Conservation (phyloP, 2,888 invertebrate genomes). For the Scaptodrosophila latifasciaeformis region DNA sequence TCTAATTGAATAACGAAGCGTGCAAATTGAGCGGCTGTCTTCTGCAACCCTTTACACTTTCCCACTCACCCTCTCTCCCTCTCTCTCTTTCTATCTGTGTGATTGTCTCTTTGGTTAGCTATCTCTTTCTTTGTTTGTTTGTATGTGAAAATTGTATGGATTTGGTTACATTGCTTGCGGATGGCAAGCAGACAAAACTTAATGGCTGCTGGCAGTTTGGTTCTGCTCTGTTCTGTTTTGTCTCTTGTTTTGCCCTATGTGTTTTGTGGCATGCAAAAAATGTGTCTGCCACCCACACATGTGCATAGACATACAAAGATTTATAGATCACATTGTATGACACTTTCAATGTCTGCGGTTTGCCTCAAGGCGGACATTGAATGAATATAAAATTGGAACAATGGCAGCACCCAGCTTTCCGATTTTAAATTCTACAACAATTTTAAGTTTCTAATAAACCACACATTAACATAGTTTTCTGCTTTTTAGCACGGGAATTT, state of each 20-base stretch:
- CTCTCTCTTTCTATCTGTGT: constrained; percentile 12
- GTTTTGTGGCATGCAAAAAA: too few relatives aligned
- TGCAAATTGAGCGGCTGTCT: constrained; percentile 55
- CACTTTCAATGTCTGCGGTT: constrained; percentile 58
- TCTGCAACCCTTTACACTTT: too few relatives aligned
- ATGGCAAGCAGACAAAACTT: constrained; percentile 17
- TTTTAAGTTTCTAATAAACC: constrained; percentile 39
- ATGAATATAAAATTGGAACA: not conserved
- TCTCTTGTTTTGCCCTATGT: too few relatives aligned
- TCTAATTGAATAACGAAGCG: constrained; percentile 71
- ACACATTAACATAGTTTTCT: constrained; percentile 65
- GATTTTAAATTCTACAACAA: constrained; percentile 47
- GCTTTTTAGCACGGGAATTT: constrained; percentile 40
- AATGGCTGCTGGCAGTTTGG: constrained; percentile 44
- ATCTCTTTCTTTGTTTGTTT: constrained; percentile 26
- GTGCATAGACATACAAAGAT: not conserved
- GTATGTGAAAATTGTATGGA: too few relatives aligned
- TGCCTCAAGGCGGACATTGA: constrained; percentile 28
- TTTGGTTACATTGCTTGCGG: too few relatives aligned
- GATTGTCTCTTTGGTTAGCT: constrained; percentile 11
- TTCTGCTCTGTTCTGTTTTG: too few relatives aligned
- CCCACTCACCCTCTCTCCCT: not conserved
- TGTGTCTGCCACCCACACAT: too few relatives aligned
- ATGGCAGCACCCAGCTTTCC: too few relatives aligned
- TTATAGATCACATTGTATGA: constrained; percentile 14